Evolutionary conservation across 1,140 invertebrate genomes (phyloP).

Genomic region (Agrilus planipennis): DNA sequence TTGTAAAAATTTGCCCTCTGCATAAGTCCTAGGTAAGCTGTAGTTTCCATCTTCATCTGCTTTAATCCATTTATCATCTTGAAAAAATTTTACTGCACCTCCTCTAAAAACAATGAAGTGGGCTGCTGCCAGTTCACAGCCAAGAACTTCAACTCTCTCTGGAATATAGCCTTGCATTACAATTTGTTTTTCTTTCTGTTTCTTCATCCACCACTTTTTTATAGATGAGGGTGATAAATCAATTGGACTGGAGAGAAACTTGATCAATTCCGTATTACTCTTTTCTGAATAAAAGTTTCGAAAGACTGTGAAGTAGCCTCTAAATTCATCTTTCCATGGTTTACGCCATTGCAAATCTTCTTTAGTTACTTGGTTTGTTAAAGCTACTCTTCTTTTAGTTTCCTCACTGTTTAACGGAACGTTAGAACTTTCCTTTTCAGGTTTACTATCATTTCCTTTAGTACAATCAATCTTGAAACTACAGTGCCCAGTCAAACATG

Average conservation of each 20-base stretch:
- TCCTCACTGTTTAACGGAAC: too few relatives aligned
- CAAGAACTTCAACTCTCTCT: conserved; percentile 40
- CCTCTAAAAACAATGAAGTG: conserved; percentile 56
- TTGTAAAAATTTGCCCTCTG: conserved; percentile 45
- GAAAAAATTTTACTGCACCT: conserved; percentile 55
- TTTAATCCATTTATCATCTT: conserved; percentile 43
- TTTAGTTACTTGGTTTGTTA: conserved; percentile 26
- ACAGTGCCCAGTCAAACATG: too few relatives aligned
- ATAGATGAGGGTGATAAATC: conserved; percentile 34
- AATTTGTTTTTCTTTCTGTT: conserved; percentile 29
- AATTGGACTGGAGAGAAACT: conserved; percentile 36
- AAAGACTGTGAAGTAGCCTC: conserved; percentile 34
- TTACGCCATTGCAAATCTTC: conserved; percentile 34
- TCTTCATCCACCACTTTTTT: conserved; percentile 34
- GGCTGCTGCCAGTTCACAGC: conserved; percentile 59
- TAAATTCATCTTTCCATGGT: conserved; percentile 32
- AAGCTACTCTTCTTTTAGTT: conserved; percentile 10
- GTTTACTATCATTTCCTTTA: too few relatives aligned
- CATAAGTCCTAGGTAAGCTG: conserved; percentile 43
- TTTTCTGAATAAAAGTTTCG: conserved; percentile 34
- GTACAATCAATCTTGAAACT: too few relatives aligned
- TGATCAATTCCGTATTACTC: conserved; percentile 32
- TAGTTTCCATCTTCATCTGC: conserved; percentile 37
- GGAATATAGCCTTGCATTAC: conserved; percentile 35
- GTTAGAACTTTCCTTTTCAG: too few relatives aligned